Evolutionary conservation across 2,888 invertebrate species (phyloP).

Genomic region (Leptopilina myrica): DNA sequence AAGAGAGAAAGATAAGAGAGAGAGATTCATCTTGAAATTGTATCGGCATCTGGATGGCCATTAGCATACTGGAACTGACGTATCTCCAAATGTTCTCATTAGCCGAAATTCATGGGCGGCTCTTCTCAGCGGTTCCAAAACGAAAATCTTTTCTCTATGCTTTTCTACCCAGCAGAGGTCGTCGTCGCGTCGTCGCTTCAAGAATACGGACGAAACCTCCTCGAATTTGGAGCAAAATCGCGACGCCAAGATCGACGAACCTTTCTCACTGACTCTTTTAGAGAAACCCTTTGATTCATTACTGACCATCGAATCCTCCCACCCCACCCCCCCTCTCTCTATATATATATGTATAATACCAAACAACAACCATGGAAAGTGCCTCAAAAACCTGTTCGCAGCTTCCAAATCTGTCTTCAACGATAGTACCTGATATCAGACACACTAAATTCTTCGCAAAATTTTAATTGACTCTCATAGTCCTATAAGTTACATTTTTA

Average conservation of each 20-base stretch:
- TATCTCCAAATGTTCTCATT: conserved; percentile 77
- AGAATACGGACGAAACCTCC: conserved; percentile 30
- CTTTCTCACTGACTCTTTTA: conserved; percentile 33
- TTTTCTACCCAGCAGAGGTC: conserved; percentile 40
- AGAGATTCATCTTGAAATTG: conserved; percentile 77
- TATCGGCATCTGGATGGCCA: conserved; percentile 77
- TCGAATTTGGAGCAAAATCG: conserved; percentile 37
- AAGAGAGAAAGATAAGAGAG: conserved; percentile 59
- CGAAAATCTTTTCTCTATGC: conserved; percentile 40
- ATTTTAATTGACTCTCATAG: conserved; percentile 39
- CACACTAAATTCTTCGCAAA: conserved; percentile 39
- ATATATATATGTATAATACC: too few relatives aligned
- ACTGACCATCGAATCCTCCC: conserved; percentile 6
- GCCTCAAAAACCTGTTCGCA: conserved; percentile 33
- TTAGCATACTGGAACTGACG: conserved; percentile 77
- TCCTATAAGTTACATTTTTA: conserved; percentile 38
- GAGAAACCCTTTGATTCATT: conserved; percentile 38
- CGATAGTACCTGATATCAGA: conserved; percentile 30
- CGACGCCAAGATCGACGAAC: conserved; percentile 37
- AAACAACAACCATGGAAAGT: conserved; percentile 32
- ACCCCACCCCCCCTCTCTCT: background rate
- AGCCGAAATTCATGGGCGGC: conserved; percentile 77
- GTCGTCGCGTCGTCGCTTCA: background rate
- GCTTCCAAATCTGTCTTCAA: conserved; percentile 35
- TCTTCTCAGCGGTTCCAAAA: conserved; percentile 59